Percentiles rank a stretch among this genome's conserved stretches.
phyloP scores from a whole-genome alignment of 2,113 vertebrate genomes.

The Toxotes jaculatrix region DNA sequence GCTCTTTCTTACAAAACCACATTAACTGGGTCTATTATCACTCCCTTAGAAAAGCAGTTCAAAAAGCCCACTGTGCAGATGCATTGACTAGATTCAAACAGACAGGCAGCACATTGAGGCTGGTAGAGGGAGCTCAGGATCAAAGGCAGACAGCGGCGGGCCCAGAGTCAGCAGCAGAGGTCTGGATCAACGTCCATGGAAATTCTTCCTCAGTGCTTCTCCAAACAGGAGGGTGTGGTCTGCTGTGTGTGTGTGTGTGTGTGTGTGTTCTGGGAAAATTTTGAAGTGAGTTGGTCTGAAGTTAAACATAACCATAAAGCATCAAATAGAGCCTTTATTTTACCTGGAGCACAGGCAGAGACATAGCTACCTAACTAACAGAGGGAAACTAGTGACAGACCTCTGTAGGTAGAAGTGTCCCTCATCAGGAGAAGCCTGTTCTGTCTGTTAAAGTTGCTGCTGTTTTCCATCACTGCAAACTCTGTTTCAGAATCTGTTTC shows the following conservation, averaged over 20 bases:
- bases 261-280: neutral
- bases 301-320: neutral
- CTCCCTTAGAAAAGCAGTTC: neutral
- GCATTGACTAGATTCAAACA: conserved; percentile 8
- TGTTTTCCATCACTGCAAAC: neutral
- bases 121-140: neutral
- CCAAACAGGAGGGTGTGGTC: conserved; percentile 51
- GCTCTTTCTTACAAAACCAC: neutral
- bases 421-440: neutral
- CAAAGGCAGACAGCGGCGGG: conserved; percentile 4
- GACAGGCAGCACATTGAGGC: conserved; percentile 27
- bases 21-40: neutral
- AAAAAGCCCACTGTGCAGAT: neutral
- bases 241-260: neutral
- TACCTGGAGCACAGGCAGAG: neutral
- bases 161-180: neutral
- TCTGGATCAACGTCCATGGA: conserved; percentile 39
- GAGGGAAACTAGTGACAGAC: neutral
- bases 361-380: too few relatives aligned
- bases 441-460: neutral
- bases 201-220: conserved; percentile 53
- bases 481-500: too few relatives aligned
- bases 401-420: neutral
- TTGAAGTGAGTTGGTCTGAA: neutral
- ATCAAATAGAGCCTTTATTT: neutral